Evolutionary conservation across 1,140 invertebrate genomes (phyloP).

Genomic region (Neodiprion pinetum): DNA sequence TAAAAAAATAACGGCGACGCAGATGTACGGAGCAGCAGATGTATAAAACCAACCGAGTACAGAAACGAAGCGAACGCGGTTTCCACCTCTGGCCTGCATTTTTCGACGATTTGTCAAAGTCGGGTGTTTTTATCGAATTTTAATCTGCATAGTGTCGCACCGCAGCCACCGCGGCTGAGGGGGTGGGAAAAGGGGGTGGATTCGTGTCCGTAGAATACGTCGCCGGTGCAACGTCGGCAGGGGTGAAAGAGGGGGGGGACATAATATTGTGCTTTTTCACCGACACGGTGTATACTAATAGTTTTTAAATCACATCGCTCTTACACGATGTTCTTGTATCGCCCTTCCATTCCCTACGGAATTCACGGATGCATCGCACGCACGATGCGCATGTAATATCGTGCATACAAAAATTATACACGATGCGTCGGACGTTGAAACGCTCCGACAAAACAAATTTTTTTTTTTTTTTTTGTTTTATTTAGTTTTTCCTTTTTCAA

Average conservation of each 20-base stretch:
- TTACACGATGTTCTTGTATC: background rate
- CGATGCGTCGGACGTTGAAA: no score
- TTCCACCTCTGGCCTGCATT: conserved; percentile 38
- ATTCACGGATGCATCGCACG: no score
- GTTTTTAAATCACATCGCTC: conserved; percentile 31
- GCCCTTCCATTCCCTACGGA: background rate
- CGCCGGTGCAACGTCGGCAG: background rate
- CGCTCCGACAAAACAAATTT: no score
- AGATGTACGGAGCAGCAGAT: no score
- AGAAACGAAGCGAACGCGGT: no score
- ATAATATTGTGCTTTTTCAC: conserved; percentile 44
- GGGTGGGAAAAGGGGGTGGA: conserved; percentile 22
- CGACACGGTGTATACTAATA: conserved; percentile 29
- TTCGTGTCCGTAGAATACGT: background rate
- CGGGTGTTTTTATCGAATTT: conserved; percentile 51
- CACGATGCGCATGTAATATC: no score
- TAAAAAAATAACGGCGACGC: no score
- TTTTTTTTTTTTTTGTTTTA: no score
- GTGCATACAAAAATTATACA: no score
- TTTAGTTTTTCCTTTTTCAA: no score
- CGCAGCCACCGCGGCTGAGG: conserved; percentile 37
- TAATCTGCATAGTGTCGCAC: conserved; percentile 50
- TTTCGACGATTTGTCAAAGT: conserved; percentile 60
- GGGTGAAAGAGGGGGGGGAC: conserved; percentile 25
- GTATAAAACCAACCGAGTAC: no score